A percentile compares a stretch with the other conserved stretches of the same genome.
phyloP scores from a whole-genome alignment of 2,113 vertebrate species.

The Mesoclemmys tuberculata region DNA sequence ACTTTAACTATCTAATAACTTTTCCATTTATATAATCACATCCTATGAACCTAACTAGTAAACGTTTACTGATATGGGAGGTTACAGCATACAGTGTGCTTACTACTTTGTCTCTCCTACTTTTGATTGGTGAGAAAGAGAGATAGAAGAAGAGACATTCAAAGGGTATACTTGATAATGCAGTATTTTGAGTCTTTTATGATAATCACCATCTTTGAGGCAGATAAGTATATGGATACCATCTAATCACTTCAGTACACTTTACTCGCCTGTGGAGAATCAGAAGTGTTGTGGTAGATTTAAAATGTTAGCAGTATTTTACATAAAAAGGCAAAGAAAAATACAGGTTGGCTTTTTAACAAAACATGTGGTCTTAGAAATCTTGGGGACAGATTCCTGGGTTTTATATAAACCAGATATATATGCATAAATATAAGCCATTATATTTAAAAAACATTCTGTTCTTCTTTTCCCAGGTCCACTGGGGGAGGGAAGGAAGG shows the following conservation, averaged over 20 bases:
- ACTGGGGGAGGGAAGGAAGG: slow-evolving; percentile 37
- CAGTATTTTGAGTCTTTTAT: not conserved
- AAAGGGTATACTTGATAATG: not conserved
- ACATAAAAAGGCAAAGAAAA: not conserved
- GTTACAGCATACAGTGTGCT: not conserved
- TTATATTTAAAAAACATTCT: slow-evolving; percentile 29
- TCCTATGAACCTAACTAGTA: not conserved
- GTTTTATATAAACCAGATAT: not conserved
- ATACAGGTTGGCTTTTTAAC: not conserved
- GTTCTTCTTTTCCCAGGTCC: slow-evolving; percentile 10
- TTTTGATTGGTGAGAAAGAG: not conserved
- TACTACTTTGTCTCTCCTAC: not conserved
- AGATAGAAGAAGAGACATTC: not conserved
- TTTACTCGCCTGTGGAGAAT: not conserved
- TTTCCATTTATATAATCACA: not conserved
- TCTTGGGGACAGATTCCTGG: not conserved
- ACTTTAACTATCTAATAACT: not conserved
- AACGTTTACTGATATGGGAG: not conserved
- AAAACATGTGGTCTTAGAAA: not conserved
- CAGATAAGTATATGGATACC: not conserved
- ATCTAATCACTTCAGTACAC: slow-evolving; percentile 21
- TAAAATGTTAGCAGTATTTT: not conserved
- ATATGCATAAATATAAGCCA: slow-evolving; percentile 12
- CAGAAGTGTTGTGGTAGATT: not conserved
- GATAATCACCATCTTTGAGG: not conserved